phyloP scores from a whole-genome alignment of 1,140 invertebrate genomes.

The Drosophila guanche region DNA sequence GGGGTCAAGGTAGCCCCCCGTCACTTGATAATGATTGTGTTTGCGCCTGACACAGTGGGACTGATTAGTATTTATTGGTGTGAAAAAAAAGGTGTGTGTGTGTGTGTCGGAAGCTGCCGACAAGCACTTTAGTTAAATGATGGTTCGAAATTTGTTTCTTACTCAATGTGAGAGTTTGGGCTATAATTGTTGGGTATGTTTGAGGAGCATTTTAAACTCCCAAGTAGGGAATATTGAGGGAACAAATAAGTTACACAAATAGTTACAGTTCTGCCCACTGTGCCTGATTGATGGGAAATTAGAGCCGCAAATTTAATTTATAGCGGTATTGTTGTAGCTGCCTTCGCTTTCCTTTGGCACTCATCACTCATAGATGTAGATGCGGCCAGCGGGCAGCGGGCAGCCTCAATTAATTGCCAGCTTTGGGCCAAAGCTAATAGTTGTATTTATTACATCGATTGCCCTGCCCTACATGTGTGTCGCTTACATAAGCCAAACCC shows the following conservation, averaged over 20 bases:
- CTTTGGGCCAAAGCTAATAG: conserved; percentile 37
- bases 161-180: too few species aligned
- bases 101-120: too few species aligned
- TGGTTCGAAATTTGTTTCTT: too few species aligned
- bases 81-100: neutral
- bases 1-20: conserved; percentile 69
- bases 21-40: conserved; percentile 67
- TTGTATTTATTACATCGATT: conserved; percentile 21
- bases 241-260: too few species aligned
- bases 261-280: too few species aligned
- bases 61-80: neutral
- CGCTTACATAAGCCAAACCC: conserved; percentile 30
- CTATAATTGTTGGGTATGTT: too few species aligned
- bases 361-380: conserved; percentile 7
- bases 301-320: conserved; percentile 47
- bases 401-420: conserved; percentile 16
- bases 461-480: conserved; percentile 19
- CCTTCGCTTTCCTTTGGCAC: conserved; percentile 25
- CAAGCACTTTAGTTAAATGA: too few species aligned
- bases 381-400: too few species aligned
- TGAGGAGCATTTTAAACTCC: too few species aligned
- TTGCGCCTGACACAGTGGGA: conserved; percentile 38
- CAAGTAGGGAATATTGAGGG: too few species aligned
- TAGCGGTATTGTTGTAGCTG: conserved; percentile 20
- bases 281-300: conserved; percentile 16